Base-by-base conservation (phyloP, 1,140 invertebrate species). In the Caerostris darwini region DNA sequence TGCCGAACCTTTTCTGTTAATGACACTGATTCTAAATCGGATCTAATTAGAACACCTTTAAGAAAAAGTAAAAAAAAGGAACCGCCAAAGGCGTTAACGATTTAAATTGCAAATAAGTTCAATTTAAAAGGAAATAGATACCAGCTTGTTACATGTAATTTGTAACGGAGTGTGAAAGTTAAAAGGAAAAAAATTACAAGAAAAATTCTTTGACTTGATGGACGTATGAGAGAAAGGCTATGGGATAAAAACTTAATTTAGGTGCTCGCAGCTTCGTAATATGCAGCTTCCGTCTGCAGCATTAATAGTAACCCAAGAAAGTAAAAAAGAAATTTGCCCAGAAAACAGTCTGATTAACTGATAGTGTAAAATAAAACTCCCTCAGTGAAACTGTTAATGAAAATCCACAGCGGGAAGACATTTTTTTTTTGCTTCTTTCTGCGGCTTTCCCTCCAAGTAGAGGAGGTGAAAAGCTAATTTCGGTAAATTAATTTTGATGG, bases 231-330 rank as follows among this genome's bases (percentile, higher is more conserved):
- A 7, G 34, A 34, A 50, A 71, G 7, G n/a, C 81, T 10, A 83
- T 56, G 5, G 81, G 53, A 56, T 83, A 83, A 83, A 83, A 83
- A 83, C 81, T 83, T 83, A 83, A 83, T 83, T 83, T 83, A 83
- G 12, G 81, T 10, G 12, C 81, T 64, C 61, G 61, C 17, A 17
- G 81, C 54, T 83, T 83, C 69, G 69, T 7, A 83, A 83, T 83
- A 83, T 56, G 12, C 81, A 54, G 12, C 17, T 56, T 57, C 5
- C 6, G 10, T 14, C n/a, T 56, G 12, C 54, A 53, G 12, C 12
- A 82, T 8, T 8, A 82, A 14, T 6, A 14, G 56, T 54, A 57
- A 8, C 81, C 8, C 69, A 8, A 1, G 7, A 10, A 10, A 19
- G 50, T 10, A 64, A n/a, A 64, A 64, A 61, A 3, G 17, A 61